A percentile compares a stretch with the other conserved stretches of the same genome.
phyloP scores from a whole-genome alignment of 2,888 invertebrate genomes.

The Mechanitis mazaeus region DNA sequence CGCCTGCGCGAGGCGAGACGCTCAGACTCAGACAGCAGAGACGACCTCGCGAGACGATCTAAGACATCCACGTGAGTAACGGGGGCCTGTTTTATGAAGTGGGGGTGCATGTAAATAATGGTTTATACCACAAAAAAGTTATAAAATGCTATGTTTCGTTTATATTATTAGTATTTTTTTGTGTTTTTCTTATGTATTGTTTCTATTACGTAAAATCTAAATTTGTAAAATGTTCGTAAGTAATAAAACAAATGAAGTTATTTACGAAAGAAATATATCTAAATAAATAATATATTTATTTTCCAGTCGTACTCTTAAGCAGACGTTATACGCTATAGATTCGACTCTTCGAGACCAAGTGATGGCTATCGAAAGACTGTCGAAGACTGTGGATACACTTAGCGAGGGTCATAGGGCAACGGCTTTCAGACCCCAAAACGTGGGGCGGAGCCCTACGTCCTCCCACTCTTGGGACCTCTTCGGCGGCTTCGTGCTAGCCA shows the following conservation, averaged over 20 bases:
- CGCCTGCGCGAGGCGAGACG: conserved; percentile 32
- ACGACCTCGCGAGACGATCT: conserved; percentile 47
- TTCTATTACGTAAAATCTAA: too few relatives aligned
- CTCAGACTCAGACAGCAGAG: conserved; percentile 59
- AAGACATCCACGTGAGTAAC: conserved; percentile 55
- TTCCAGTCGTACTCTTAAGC: conserved; percentile 63
- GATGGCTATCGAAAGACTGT: conserved; percentile 58
- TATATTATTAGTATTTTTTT: too few relatives aligned
- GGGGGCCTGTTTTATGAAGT: too few relatives aligned
- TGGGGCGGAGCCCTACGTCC: conserved; percentile 39
- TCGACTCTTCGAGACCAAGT: conserved; percentile 70
- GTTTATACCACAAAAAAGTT: too few relatives aligned
- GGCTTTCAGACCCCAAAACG: conserved; percentile 37
- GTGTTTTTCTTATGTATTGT: too few relatives aligned
- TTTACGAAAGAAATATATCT: not conserved
- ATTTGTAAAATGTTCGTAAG: too few relatives aligned
- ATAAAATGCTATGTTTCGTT: too few relatives aligned
- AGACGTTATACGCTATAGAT: conserved; percentile 68
- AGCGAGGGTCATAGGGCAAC: conserved; percentile 40
- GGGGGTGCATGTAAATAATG: too few relatives aligned
- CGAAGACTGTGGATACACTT: conserved; percentile 47
- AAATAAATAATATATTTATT: conserved; percentile 17
- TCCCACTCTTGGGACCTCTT: conserved; percentile 61
- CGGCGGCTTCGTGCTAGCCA: conserved; percentile 57
- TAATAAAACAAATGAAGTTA: not conserved